phyloP scores from a whole-genome alignment of 2,113 vertebrate genomes.

The Boleophthalmus pectinirostris region DNA sequence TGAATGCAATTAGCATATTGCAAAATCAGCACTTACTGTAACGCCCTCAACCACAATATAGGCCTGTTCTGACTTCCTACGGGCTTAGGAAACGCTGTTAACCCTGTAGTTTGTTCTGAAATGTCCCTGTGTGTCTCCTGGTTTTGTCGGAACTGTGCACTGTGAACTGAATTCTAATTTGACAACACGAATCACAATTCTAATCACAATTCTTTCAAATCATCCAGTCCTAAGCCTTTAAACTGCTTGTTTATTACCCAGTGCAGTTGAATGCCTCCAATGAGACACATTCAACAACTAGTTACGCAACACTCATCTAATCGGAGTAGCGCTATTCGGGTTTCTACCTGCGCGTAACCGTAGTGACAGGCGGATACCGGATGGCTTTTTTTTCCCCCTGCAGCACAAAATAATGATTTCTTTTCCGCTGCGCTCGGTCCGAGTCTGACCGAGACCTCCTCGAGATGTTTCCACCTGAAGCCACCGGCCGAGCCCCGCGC shows the following conservation, averaged over 20 bases:
- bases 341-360: neutral
- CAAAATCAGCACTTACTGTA: neutral
- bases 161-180: too few species aligned
- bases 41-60: neutral
- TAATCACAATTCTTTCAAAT: too few species aligned
- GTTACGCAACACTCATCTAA: neutral
- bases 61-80: too few species aligned
- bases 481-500: neutral
- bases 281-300: neutral
- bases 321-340: neutral
- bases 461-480: constrained; percentile 37
- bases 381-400: neutral
- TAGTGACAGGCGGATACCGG: neutral
- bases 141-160: too few species aligned
- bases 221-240: too few species aligned
- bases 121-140: neutral
- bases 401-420: neutral
- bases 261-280: neutral
- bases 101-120: neutral
- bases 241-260: too few species aligned
- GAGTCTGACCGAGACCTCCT: constrained; percentile 44
- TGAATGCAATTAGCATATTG: too few species aligned
- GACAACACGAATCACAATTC: too few species aligned
- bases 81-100: neutral
- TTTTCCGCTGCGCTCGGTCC: neutral